These are phyloP conservation scores for Rana temporaria DNA, from an alignment of 2,113 vertebrate genomes.

Conservation along the genomic window DNA sequence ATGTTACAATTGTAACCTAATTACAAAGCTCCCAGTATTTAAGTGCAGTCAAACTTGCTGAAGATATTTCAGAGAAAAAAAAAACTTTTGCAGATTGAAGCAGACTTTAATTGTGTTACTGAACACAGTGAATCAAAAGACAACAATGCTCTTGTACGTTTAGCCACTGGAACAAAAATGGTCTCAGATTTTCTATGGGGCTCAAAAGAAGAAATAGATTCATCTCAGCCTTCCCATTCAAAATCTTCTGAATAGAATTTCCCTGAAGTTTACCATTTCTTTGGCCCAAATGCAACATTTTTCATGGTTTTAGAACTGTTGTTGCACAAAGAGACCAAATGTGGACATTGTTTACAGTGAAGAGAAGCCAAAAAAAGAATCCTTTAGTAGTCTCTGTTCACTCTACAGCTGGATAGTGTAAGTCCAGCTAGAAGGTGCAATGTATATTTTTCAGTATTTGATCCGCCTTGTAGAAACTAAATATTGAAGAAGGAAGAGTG, in stretches of 20 bases:
- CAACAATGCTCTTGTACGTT: conserved; percentile 61
- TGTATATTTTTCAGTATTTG: conserved; percentile 64
- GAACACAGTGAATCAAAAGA: conserved; percentile 66
- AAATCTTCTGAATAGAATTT: conserved; percentile 69
- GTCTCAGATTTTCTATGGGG: conserved; percentile 66
- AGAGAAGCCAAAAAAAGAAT: conserved; percentile 66
- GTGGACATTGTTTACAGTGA: conserved; percentile 69
- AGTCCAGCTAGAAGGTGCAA: conserved; percentile 61
- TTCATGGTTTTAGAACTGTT: conserved; percentile 73
- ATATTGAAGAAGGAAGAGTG: conserved; percentile 63
- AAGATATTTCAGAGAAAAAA: conserved; percentile 70
- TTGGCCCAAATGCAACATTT: conserved; percentile 72
- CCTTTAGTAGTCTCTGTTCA: conserved; percentile 63
- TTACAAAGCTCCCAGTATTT: background rate
- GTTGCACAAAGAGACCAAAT: conserved; percentile 72
- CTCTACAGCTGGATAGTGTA: conserved; percentile 53
- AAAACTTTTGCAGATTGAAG: conserved; percentile 63
- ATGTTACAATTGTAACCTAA: background rate
- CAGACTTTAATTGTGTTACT: conserved; percentile 65
- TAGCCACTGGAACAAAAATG: conserved; percentile 58
- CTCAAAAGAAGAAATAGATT: conserved; percentile 63
- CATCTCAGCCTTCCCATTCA: conserved; percentile 67
- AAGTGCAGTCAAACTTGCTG: conserved; percentile 33
- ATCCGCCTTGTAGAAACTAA: conserved; percentile 57
- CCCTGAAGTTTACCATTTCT: conserved; percentile 73